phyloP scores from a whole-genome alignment of 2,797 vertebrate species.

The Euphonia xanthogaster region DNA sequence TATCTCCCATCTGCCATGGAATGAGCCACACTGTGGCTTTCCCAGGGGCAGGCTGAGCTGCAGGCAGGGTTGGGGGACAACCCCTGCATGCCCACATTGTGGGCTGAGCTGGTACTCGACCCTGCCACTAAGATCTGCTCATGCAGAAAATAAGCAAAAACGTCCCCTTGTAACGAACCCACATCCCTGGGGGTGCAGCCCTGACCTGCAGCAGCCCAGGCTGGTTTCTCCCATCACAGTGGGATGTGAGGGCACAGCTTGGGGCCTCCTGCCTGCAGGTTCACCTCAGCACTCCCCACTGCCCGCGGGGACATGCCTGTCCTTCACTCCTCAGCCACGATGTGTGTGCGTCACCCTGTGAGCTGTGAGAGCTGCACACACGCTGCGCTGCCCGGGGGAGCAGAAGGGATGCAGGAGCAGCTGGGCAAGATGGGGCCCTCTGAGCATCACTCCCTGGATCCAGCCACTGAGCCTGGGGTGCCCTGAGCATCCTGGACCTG shows the following conservation, averaged over 20 bases:
- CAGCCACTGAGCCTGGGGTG: not conserved
- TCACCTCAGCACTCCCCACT: not conserved
- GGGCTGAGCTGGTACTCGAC: not conserved
- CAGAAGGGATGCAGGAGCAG: not conserved
- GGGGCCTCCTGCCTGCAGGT: not conserved
- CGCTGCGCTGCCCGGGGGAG: not conserved
- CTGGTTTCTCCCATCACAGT: not conserved
- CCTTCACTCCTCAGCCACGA: not conserved
- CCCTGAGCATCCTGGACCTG: not conserved
- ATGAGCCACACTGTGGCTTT: not conserved
- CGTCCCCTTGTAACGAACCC: fast-evolving
- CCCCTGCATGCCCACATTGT: fast-evolving
- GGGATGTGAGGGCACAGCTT: not conserved
- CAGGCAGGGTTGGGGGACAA: not conserved
- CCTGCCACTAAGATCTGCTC: not conserved
- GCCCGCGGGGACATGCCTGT: not conserved
- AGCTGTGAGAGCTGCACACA: not conserved
- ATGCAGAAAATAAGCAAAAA: not conserved
- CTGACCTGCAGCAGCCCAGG: not conserved
- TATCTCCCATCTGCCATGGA: not conserved
- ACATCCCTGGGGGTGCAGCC: not conserved
- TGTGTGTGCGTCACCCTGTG: not conserved
- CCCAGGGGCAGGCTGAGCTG: not conserved
- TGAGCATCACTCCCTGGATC: not conserved
- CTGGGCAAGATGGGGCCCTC: not conserved